Evolutionary conservation across 2,888 invertebrate species (phyloP).

Genomic region (Dasypogon diadema): DNA sequence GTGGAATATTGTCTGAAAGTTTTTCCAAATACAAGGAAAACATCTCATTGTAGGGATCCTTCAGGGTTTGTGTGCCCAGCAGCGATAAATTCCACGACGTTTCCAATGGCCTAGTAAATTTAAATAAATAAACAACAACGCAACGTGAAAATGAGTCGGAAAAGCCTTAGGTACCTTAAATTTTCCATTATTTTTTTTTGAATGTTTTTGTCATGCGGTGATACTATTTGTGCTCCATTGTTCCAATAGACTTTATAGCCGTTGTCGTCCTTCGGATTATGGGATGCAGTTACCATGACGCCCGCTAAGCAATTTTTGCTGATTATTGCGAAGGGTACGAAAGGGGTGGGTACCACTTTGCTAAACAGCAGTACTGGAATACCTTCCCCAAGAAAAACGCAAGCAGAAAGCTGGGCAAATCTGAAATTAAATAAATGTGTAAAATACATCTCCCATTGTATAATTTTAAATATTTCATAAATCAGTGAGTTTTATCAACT

Average conservation of each 20-base stretch:
- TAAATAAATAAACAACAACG: too few species aligned
- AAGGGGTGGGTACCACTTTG: slow-evolving; percentile 89
- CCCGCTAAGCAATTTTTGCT: slow-evolving; percentile 83
- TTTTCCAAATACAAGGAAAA: slow-evolving; percentile 76
- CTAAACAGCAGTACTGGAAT: slow-evolving; percentile 87
- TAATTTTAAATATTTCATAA: too few species aligned
- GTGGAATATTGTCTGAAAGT: slow-evolving; percentile 71
- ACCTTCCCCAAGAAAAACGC: slow-evolving; percentile 81
- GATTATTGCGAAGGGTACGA: slow-evolving; percentile 88
- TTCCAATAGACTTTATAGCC: slow-evolving; percentile 98
- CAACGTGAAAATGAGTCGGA: too few species aligned
- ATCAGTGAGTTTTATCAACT: too few species aligned
- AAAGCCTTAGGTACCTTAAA: too few species aligned
- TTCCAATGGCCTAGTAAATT: slow-evolving; percentile 73
- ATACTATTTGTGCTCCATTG: slow-evolving; percentile 95
- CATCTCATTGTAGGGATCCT: slow-evolving; percentile 80
- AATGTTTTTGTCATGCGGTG: slow-evolving; percentile 91
- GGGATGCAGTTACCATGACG: slow-evolving; percentile 95
- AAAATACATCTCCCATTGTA: too few species aligned
- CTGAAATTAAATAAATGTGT: too few species aligned
- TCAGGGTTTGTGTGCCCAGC: slow-evolving; percentile 72
- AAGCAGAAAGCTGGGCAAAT: slow-evolving; percentile 89
- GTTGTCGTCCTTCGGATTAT: slow-evolving; percentile 95
- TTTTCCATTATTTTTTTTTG: slow-evolving; percentile 81
- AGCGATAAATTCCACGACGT: slow-evolving; percentile 82